A percentile compares a stretch with the other conserved stretches of the same genome.
phyloP scores from a whole-genome alignment of 2,888 invertebrate species.

The Thumatha senex region DNA sequence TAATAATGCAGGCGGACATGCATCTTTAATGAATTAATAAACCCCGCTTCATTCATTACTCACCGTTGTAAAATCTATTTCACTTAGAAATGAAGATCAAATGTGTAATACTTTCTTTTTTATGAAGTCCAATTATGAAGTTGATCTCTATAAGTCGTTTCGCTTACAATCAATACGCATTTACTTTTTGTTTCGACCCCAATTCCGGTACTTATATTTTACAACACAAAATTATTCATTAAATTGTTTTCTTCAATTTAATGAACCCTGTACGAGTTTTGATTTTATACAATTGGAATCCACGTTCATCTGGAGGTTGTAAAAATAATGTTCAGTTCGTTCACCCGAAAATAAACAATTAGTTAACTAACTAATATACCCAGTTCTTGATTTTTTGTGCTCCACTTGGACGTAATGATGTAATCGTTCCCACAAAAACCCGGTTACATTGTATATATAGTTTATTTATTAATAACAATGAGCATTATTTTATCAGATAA shows the following conservation, averaged over 20 bases:
- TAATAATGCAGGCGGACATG: constrained; percentile 10
- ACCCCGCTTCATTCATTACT: constrained; percentile 20
- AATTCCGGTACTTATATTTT: constrained; percentile 20
- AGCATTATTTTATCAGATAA: constrained; percentile 29
- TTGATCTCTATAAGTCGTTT: constrained; percentile 1
- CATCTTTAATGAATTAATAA: constrained; percentile 25
- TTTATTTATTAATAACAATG: constrained; percentile 35
- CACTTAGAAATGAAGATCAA: not conserved
- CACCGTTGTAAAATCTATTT: constrained; percentile 13
- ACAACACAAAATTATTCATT: constrained; percentile 36
- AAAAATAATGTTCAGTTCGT: constrained; percentile 34
- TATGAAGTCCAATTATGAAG: not conserved
- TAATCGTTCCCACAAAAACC: constrained; percentile 51
- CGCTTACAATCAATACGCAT: not conserved
- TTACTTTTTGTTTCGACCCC: constrained; percentile 14
- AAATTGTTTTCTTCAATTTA: constrained; percentile 19
- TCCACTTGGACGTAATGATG: constrained; percentile 46
- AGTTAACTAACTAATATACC: constrained; percentile 33
- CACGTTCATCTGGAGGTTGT: constrained; percentile 26
- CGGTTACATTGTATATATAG: constrained; percentile 49
- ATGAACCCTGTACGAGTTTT: constrained; percentile 19
- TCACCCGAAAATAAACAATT: constrained; percentile 33
- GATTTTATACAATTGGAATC: constrained; percentile 16
- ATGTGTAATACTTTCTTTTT: not conserved
- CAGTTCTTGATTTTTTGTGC: constrained; percentile 46